Base-by-base conservation (phyloP, 2,797 vertebrate genomes). In the Myotis vivesi region DNA sequence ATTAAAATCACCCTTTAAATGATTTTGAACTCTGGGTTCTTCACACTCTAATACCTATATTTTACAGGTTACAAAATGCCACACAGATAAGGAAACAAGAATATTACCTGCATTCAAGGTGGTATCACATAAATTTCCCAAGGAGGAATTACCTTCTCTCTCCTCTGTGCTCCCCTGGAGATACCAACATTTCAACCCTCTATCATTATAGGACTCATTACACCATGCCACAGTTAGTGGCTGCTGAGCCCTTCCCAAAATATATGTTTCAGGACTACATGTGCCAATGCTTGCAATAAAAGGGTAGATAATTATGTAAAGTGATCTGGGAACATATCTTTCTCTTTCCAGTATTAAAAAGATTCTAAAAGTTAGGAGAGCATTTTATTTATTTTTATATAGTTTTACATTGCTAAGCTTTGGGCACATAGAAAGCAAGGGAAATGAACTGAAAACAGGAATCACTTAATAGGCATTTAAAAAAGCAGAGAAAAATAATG, bases 1-100 rank as follows among this genome's bases (percentile, higher is more conserved):
- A 97, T 98, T 94, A 98, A 97, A 97, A 96, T 96, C 91, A 96
- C 44, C 89, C 94, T 97, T 96, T 82, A 91, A 83, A 57, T 75
- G n/a, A 55, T 69, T 91, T 86, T 66, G 66, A 57, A 36, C 3
- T 57, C 16, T 83, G 7, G 3, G 22, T 44, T 94, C 22, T 77
- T 92, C 10, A 62, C 13, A 9, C 6, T 81, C 1, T 64, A 85
- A 71, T 8, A 69, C 22, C 11, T 94, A 0, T 81, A 85, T 83
- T 77, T 75, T 84, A 66, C 1, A 79, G 36, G 30, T 83, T 80
- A 75, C 6, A 64, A 87, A 79, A 75, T 62, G 28, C 23, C 19
- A 76, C 64, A 66, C 20, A 71, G n/a, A 62, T 82, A 68, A 80
- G 19, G 12, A 51, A 75, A 87, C 3, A 55, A 12, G 3, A 55